Evolutionary conservation across 1,140 invertebrate species (phyloP).

Genomic region (Trichomalopsis sarcophagae): DNA sequence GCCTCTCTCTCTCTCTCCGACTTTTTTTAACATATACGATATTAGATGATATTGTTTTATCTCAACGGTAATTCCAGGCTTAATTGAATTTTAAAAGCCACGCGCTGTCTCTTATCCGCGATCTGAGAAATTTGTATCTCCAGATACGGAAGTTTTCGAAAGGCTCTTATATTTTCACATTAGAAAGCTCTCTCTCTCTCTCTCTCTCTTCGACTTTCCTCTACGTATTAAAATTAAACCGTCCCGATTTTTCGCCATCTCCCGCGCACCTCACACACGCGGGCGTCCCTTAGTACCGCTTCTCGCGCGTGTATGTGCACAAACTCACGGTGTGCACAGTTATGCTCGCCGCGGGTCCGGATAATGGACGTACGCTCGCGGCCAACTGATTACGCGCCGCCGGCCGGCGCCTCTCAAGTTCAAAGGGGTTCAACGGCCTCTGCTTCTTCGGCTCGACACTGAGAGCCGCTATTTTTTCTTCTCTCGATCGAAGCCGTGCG

Average conservation of each 20-base stretch:
- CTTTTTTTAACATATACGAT: too few relatives aligned
- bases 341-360: slow-evolving; percentile 16
- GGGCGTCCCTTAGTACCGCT: background rate
- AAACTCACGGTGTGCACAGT: slow-evolving; percentile 5
- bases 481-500: background rate
- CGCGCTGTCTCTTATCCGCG: too few relatives aligned
- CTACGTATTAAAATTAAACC: too few relatives aligned
- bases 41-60: too few relatives aligned
- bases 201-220: too few relatives aligned
- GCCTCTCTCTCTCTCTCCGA: too few relatives aligned
- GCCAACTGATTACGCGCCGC: slow-evolving; percentile 61
- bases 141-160: too few relatives aligned
- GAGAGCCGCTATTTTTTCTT: background rate
- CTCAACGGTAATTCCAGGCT: too few relatives aligned
- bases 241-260: background rate
- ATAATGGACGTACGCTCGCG: slow-evolving; percentile 60
- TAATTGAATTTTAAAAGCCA: too few relatives aligned
- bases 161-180: too few relatives aligned
- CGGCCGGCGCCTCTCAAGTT: slow-evolving; percentile 61
- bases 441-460: background rate
- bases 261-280: background rate
- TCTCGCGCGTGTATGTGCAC: background rate
- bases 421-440: slow-evolving; percentile 66
- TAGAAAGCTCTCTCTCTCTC: too few relatives aligned
- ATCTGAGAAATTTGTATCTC: too few relatives aligned